phyloP scores from a whole-genome alignment of 2,113 vertebrate genomes.

The Chaetura pelagica region DNA sequence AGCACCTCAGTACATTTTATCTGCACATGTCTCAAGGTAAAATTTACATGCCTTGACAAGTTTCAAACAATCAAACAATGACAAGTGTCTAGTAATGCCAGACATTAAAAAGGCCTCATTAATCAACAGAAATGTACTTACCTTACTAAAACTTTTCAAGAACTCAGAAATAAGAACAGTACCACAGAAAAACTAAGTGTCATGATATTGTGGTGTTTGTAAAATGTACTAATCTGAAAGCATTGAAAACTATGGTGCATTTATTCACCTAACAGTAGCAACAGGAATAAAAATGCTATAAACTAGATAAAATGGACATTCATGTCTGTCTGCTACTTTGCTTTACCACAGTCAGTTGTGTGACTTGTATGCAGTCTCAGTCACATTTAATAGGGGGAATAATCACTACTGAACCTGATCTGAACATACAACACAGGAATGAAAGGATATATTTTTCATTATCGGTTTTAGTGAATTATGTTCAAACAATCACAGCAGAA shows the following conservation, averaged over 20 bases:
- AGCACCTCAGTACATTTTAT: not conserved
- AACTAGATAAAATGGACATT: not conserved
- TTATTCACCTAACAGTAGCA: not conserved
- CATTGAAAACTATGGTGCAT: not conserved
- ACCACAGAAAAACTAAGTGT: not conserved
- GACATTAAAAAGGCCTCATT: not conserved
- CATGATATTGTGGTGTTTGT: not conserved
- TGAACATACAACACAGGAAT: not conserved
- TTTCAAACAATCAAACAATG: not conserved
- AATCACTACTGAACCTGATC: not conserved
- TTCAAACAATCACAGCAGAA: not conserved
- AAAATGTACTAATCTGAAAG: not conserved
- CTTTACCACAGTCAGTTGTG: not conserved
- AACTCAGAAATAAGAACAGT: not conserved
- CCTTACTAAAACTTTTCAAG: not conserved
- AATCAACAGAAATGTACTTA: slow-evolving; percentile 8
- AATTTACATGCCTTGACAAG: not conserved
- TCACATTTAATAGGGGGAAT: not conserved
- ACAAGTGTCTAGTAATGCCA: not conserved
- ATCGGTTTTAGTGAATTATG: not conserved
- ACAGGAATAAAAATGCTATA: not conserved
- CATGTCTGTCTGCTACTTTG: not conserved
- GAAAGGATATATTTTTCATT: not conserved
- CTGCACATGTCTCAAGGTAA: not conserved
- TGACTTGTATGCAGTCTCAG: not conserved